phyloP scores from a whole-genome alignment of 2,797 vertebrate species.

The Rhynchotus rufescens region DNA sequence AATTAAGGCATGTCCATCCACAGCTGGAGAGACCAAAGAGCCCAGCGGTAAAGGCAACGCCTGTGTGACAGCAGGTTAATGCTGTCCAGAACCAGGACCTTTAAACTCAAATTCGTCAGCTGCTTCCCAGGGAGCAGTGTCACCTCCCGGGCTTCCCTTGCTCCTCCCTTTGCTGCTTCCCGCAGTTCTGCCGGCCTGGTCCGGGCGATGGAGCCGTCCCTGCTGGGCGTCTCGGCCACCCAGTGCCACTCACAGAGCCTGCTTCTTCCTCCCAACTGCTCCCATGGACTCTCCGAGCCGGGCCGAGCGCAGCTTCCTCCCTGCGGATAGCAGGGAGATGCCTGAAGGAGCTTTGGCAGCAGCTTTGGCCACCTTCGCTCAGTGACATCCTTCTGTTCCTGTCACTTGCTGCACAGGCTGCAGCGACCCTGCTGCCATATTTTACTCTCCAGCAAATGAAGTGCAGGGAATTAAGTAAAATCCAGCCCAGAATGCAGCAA shows the following conservation, averaged over 20 bases:
- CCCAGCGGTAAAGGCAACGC: neutral
- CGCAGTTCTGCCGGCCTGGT: neutral
- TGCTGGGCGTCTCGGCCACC: no score
- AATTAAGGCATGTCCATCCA: accelerated
- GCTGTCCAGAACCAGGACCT: neutral
- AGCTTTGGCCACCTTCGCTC: constrained; percentile 15
- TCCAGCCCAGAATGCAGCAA: constrained; percentile 17
- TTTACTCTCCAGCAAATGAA: constrained; percentile 29
- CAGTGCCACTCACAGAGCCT: neutral
- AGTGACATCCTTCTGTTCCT: neutral
- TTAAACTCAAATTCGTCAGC: neutral
- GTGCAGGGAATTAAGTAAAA: constrained; percentile 14
- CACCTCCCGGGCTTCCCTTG: neutral
- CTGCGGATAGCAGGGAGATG: neutral
- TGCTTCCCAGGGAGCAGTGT: neutral
- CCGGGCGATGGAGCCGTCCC: no score
- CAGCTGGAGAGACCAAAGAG: neutral
- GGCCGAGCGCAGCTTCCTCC: neutral
- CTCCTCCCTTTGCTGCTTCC: neutral
- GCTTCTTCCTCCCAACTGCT: neutral
- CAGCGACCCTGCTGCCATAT: constrained; percentile 50
- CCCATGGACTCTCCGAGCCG: constrained; percentile 26
- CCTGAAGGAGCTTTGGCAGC: constrained; percentile 56
- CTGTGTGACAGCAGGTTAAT: accelerated
- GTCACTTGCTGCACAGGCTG: constrained; percentile 39